Evolutionary conservation across 2,888 invertebrate species (phyloP).

Genomic region (Auanema freiburgensis): DNA sequence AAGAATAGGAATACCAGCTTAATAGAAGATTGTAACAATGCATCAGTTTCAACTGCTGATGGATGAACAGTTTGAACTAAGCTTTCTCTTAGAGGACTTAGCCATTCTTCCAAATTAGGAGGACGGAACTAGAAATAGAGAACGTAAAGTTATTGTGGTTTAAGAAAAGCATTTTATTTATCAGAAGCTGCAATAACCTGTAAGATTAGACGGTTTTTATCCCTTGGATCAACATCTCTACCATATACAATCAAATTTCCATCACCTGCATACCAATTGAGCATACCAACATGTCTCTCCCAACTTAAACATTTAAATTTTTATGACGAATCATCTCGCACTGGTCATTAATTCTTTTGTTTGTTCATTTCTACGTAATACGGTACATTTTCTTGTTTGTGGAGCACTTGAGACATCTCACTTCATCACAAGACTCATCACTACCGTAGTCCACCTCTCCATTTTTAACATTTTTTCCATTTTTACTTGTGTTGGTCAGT

Average conservation of each 20-base stretch:
- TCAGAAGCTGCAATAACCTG: slow-evolving; percentile 22
- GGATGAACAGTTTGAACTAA: slow-evolving; percentile 32
- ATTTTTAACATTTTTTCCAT: neutral
- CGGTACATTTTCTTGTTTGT: neutral
- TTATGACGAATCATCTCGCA: too few species aligned
- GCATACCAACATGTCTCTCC: slow-evolving; percentile 48
- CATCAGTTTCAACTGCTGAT: slow-evolving; percentile 31
- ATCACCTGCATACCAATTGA: slow-evolving; percentile 43
- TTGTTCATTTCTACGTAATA: slow-evolving; percentile 1
- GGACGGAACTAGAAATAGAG: slow-evolving; percentile 30
- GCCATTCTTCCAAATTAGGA: slow-evolving; percentile 26
- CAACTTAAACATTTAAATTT: slow-evolving; percentile 32
- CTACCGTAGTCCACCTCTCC: too few species aligned
- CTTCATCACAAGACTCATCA: too few species aligned
- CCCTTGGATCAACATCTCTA: slow-evolving; percentile 41
- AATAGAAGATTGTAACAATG: slow-evolving; percentile 33
- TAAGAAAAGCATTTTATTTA: neutral
- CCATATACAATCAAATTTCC: slow-evolving; percentile 39
- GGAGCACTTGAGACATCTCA: too few species aligned
- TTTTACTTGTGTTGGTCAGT: neutral
- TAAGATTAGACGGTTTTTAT: slow-evolving; percentile 36
- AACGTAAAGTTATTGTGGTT: neutral
- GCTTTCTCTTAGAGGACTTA: slow-evolving; percentile 24
- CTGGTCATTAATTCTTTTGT: too few species aligned
- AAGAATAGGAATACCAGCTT: slow-evolving; percentile 29